Base-by-base conservation (phyloP, 2,888 invertebrate genomes). In the Watsonalla binaria region DNA sequence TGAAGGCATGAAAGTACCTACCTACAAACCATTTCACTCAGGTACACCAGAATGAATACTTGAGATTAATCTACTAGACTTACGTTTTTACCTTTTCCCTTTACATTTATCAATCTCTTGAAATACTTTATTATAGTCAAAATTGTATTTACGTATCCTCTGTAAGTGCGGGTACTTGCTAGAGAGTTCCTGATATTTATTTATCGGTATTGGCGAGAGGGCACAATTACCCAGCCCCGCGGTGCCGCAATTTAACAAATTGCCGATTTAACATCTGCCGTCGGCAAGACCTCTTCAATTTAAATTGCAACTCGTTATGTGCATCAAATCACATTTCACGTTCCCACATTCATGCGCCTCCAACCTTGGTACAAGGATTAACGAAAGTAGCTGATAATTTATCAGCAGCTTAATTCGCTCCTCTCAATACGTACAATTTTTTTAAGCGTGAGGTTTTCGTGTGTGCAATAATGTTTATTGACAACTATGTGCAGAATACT, bases 211-310 rank as follows among this genome's bases (percentile, higher is more conserved):
- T 65, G 69, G 73, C 74, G 69, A 80, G 78, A 79, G 81, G 80
- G 78, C 75, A 78, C 84, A 86, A 88, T 87, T 87, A 86, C 80
- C 55, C 61, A 54, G 68, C 80, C 75, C 74, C 78, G 74, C 77
- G 84, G 80, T 72, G 78, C 80, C 82, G 86, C 85, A 87, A 90
- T 90, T 82, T 88, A 59, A 70, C 72, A 87, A 89, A 88, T 89
- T 84, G 85, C 83, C 68, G 78, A 85, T 84, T 81, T 85, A 82
- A 82, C 80, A 83, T 78, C 61, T 71, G 81, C 82, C 83, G 71
- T 73, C 70, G 82, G 86, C 83, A 78, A 82, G 80, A 78, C 78
- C 71, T 78, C 42, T 42, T 42, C 37, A 37, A 37, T 76, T 77
- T 69, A 80, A 80, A 86, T 87, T 86, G 82, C 84, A 77, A 74